Percentiles rank a stretch among this genome's conserved stretches.
Evolutionary conservation across 2,888 invertebrate genomes (phyloP).

Genomic region (Melieria picta): DNA sequence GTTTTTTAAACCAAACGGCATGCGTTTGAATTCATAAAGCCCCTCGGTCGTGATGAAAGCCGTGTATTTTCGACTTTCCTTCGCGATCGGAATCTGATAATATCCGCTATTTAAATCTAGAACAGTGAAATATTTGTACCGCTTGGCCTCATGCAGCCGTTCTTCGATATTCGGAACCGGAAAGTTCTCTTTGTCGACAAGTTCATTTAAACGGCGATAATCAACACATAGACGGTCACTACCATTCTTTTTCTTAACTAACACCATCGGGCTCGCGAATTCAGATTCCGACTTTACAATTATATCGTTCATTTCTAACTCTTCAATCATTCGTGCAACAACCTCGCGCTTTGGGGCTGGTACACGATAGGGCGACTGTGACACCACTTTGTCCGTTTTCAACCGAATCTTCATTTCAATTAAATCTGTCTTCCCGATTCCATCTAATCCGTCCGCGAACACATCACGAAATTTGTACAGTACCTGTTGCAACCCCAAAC

Average conservation of each 20-base stretch:
- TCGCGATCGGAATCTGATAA: slow-evolving; percentile 29
- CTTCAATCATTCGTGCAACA: slow-evolving; percentile 31
- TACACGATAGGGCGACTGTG: slow-evolving; percentile 35
- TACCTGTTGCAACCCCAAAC: slow-evolving; percentile 5
- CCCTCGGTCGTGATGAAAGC: slow-evolving; percentile 35
- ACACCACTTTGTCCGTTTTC: slow-evolving; percentile 20
- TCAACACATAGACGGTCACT: slow-evolving; percentile 36
- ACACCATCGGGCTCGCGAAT: slow-evolving; percentile 39
- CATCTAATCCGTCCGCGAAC: slow-evolving; percentile 25
- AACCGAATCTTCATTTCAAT: slow-evolving; percentile 37
- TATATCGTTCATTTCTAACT: slow-evolving; percentile 38
- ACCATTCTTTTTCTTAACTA: slow-evolving; percentile 40
- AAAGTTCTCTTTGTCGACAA: slow-evolving; percentile 33
- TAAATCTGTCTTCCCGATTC: slow-evolving; percentile 32
- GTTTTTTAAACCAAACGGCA: slow-evolving; percentile 34
- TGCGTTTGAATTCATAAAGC: slow-evolving; percentile 36
- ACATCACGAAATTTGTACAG: slow-evolving; percentile 29
- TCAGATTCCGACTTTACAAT: slow-evolving; percentile 36
- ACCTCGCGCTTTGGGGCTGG: slow-evolving; percentile 35
- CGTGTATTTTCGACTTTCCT: slow-evolving; percentile 25
- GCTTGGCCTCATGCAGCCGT: slow-evolving; percentile 30
- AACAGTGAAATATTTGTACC: slow-evolving; percentile 23
- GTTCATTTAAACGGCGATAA: slow-evolving; percentile 36
- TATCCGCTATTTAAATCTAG: slow-evolving; percentile 36
- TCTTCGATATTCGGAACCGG: slow-evolving; percentile 40